phyloP scores from a whole-genome alignment of 2,888 invertebrate genomes.

The Galerucella pusilla region DNA sequence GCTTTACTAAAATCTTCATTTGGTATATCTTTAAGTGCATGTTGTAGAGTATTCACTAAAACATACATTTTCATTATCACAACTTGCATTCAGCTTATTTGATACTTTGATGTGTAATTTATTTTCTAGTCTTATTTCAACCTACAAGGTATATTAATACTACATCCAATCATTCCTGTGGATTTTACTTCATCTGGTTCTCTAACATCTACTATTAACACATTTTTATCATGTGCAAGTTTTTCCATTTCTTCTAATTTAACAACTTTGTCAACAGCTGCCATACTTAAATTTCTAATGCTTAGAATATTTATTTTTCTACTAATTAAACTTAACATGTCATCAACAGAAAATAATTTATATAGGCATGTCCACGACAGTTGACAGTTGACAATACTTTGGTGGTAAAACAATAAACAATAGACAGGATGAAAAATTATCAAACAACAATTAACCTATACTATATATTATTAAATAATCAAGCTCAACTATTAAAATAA shows the following conservation, averaged over 20 bases:
- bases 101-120: background rate
- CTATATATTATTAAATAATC: too few species aligned
- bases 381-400: too few species aligned
- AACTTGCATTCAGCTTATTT: background rate
- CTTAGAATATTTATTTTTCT: background rate
- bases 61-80: background rate
- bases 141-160: slow-evolving; percentile 74
- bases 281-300: slow-evolving; percentile 12
- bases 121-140: background rate
- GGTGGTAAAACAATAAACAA: too few species aligned
- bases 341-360: background rate
- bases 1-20: slow-evolving; percentile 15
- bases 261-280: slow-evolving; percentile 15
- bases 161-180: slow-evolving; percentile 76
- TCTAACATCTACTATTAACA: slow-evolving; percentile 78
- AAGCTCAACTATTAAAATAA: too few species aligned
- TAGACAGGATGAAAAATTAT: too few species aligned
- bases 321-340: slow-evolving; percentile 2
- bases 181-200: slow-evolving; percentile 77
- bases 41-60: slow-evolving; percentile 18
- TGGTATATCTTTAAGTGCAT: slow-evolving; percentile 1
- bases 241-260: slow-evolving; percentile 63
- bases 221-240: slow-evolving; percentile 63
- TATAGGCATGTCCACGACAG: too few species aligned
- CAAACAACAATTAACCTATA: too few species aligned